Evolutionary conservation across 2,113 vertebrate genomes (phyloP), one percentile per base, ranked within the genome.

Genomic region (Datnioides undecimradiatus): DNA sequence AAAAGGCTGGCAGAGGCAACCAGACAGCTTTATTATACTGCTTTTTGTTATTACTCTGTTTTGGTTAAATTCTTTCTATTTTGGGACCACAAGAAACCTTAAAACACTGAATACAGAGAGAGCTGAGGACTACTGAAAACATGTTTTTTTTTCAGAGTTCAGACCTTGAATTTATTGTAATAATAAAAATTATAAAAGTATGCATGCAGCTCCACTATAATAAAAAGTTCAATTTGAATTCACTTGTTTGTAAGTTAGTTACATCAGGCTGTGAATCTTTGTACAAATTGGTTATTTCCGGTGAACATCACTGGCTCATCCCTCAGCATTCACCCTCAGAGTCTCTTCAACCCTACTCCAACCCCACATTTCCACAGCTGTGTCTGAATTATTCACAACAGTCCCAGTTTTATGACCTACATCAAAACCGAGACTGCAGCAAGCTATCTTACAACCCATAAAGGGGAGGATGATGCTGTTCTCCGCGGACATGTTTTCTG

Each of bases 351-450:
- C 77, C 73, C 79, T 63, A 84, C 68, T 72, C 33, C 73, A 75
- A 69, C 64, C 55, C 58, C 71, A 51, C 59, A 72, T 84, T 73
- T 89, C 52, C 58, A 87, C 88, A 86, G 87, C 84, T 89, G 84
- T 19, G 72, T 64, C 45, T 94, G 69, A 94, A 95, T 94, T 87
- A 95, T 94, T 94, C 84, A 95, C 91, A 86, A 57, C 68, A 89
- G 90, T 67, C 90, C 93, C 82, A 90, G 52, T 93, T 94, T 89
- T 75, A 46, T 94, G 93, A 94, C 94, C 93, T 92, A 93, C 76
- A 94, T 95, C 29, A n/a, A 68, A 55, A 86, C 75, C 68, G 70
- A 78, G 87, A 83, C 85, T 82, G 55, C 49, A 68, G 86, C 43
- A 49, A 84, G 57, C 52, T 40, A 73, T 71, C 79, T 58, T 48